phyloP scores from a whole-genome alignment of 2,113 vertebrate species.

The Rhinolophus ferrumequinum region DNA sequence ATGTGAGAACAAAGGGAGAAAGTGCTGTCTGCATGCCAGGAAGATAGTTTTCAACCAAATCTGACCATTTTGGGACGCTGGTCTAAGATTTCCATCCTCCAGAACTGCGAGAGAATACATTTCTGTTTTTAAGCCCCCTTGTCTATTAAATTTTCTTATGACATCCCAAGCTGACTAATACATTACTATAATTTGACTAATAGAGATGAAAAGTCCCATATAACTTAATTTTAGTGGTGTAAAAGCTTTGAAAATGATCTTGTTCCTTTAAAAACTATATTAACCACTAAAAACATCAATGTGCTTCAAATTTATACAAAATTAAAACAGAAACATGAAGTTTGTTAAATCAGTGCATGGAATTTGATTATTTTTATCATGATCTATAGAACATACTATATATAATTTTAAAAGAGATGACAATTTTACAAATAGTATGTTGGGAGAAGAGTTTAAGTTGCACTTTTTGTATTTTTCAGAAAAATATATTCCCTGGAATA shows the following conservation, averaged over 20 bases:
- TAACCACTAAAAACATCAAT: neutral
- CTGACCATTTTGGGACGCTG: neutral
- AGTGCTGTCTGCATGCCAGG: neutral
- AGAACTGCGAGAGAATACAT: neutral
- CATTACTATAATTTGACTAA: neutral
- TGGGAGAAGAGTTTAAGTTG: neutral
- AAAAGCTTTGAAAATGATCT: neutral
- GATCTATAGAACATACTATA: neutral
- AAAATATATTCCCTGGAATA: neutral
- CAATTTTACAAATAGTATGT: constrained; percentile 1
- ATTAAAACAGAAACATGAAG: neutral
- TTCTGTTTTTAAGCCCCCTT: neutral
- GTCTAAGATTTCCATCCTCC: neutral
- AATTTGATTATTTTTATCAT: constrained; percentile 11
- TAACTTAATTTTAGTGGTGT: neutral
- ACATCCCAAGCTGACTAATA: neutral
- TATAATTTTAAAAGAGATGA: neutral
- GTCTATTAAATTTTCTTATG: neutral
- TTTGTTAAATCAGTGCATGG: neutral
- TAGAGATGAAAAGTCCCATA: neutral
- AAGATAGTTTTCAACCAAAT: neutral
- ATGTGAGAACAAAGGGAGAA: neutral
- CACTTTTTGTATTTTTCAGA: neutral
- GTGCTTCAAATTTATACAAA: neutral
- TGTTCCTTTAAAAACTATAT: neutral